These are phyloP conservation scores for Corythaeola cristata DNA, from an alignment of 2,113 vertebrate genomes.

Conservation along the genomic window DNA sequence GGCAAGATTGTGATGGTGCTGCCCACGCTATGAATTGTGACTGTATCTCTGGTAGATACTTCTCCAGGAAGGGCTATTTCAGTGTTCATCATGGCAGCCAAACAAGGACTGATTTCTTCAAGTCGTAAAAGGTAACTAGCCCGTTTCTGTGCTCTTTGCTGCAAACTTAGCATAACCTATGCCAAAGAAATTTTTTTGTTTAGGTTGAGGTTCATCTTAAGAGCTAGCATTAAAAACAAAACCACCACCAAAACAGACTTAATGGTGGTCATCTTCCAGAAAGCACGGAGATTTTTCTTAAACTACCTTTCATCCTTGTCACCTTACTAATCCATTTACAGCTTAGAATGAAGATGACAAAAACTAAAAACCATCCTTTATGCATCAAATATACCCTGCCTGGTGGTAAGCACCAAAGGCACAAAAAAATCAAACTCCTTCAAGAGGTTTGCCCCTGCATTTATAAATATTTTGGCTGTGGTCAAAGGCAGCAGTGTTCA, in stretches of 20 bases:
- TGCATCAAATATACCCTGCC: neutral
- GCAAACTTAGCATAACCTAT: slow-evolving; percentile 95
- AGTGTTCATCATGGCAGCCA: slow-evolving; percentile 90
- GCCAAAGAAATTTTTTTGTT: neutral
- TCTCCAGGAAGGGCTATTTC: slow-evolving; percentile 96
- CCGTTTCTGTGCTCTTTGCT: slow-evolving; percentile 95
- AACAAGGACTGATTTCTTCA: slow-evolving; percentile 94
- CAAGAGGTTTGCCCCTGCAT: neutral
- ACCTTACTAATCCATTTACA: neutral
- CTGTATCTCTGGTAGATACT: slow-evolving; percentile 90
- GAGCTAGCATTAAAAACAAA: neutral
- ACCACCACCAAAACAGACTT: neutral
- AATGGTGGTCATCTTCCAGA: neutral
- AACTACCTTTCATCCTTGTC: neutral
- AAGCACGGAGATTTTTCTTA: neutral
- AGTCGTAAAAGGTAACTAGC: slow-evolving; percentile 92
- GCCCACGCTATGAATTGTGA: slow-evolving; percentile 94
- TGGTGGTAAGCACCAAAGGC: neutral
- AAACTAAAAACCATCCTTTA: neutral
- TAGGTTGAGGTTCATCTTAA: neutral
- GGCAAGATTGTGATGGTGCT: slow-evolving; percentile 96
- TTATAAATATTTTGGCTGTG: neutral
- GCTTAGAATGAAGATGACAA: neutral
- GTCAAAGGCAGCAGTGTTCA: neutral
- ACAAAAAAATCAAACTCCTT: neutral